Evolutionary conservation across 1,140 invertebrate species (phyloP), one percentile per base, ranked within the genome.

Genomic region (Adelges cooleyi): DNA sequence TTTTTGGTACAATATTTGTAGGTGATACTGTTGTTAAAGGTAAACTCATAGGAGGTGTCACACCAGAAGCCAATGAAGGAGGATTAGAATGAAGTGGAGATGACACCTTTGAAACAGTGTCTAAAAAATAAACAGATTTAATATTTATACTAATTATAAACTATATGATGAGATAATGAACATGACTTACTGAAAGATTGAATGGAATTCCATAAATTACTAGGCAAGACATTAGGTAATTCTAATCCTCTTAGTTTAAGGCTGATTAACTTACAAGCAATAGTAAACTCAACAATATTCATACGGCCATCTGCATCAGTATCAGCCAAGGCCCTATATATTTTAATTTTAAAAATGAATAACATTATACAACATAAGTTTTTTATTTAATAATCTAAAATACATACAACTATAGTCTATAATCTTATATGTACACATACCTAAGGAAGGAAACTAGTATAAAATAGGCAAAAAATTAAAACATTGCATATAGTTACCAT

Each of bases 211-310:
- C 68, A 44, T 22, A 97, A 74, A 67, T 82, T 79, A 22, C 86
- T 83, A 48, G 95, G 95, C 52, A 98, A 77, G 5, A 78, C 75
- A 72, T 87, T 86, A 1, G 95, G 95, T 65, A 98, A 79, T 74
- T 96, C 92, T 75, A 88, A 84, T 15, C 93, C 93, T 68, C 90
- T 83, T 18, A 96, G 78, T 77, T 95, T 97, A 62, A 95, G 80
- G 75, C 91, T 92, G 51, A 98, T 98, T 48, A 98, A 80, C 81
- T 96, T 95, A 77, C 95, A 96, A 50, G 95, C 95, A 71, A 98
- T 95, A 53, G 90, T 93, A 75, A 98, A 99, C 77, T 99, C 95
- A 73, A 89, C 88, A 50, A 92, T 84, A 75, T 98, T 90, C 84
- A 99, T 89, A 79, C 91, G 92, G 0, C 95, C 95, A 84, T 99